These are phyloP conservation scores for Sarcophaga rosellei DNA, from an alignment of 2,888 invertebrate genomes.

Conservation along the genomic window DNA sequence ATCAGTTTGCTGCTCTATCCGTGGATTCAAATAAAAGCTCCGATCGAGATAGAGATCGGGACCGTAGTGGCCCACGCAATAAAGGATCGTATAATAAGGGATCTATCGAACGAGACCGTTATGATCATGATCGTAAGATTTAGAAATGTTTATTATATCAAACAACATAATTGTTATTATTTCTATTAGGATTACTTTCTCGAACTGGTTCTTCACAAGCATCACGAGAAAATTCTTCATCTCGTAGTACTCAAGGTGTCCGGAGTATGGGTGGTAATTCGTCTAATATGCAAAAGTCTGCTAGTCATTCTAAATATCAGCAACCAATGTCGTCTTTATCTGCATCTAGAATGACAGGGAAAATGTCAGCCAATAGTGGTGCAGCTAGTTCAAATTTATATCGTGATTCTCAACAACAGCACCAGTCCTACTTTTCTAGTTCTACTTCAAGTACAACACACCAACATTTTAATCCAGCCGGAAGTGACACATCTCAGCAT, in stretches of 20 bases:
- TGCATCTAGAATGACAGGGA: constrained; percentile 72
- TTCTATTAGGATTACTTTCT: constrained; percentile 80
- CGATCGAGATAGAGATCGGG: constrained; percentile 73
- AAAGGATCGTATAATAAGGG: constrained; percentile 79
- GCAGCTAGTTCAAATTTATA: constrained; percentile 40
- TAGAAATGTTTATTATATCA: neutral
- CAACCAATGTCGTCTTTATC: constrained; percentile 74
- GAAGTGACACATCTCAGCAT: constrained; percentile 52
- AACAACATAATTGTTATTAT: constrained; percentile 56
- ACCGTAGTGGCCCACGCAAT: constrained; percentile 77
- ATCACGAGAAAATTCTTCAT: constrained; percentile 81
- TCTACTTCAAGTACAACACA: constrained; percentile 37
- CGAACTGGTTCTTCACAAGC: constrained; percentile 84
- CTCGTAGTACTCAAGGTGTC: constrained; percentile 74
- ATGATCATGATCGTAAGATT: constrained; percentile 72
- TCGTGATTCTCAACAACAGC: constrained; percentile 39
- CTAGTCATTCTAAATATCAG: constrained; percentile 79
- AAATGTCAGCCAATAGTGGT: constrained; percentile 68
- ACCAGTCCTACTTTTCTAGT: constrained; percentile 21
- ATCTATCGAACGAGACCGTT: constrained; percentile 79
- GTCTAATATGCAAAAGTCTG: constrained; percentile 78
- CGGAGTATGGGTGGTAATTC: constrained; percentile 74
- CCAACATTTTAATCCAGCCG: constrained; percentile 26
- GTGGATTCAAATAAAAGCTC: constrained; percentile 75
- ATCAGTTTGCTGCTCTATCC: constrained; percentile 78